Base-by-base conservation (phyloP, 1,140 invertebrate genomes). In the Drosophila mayri region DNA sequence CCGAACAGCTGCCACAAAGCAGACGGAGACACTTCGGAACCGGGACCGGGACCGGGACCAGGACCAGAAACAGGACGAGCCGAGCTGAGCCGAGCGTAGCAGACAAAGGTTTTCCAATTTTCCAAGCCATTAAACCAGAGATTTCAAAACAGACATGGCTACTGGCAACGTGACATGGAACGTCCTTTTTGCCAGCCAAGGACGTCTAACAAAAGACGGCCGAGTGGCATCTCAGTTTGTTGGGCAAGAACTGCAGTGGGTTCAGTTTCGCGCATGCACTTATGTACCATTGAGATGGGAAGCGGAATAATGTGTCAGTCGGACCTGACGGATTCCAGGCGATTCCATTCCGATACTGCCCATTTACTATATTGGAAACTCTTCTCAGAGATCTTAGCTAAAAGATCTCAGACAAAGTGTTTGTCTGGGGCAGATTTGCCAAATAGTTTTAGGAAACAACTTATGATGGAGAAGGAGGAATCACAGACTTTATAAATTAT, bases 91-190 rank as follows among this genome's bases (percentile, higher is more conserved):
- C 47, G 28, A 54, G 59, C 44, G 30, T 50, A 22, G 59, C 30
- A 61, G 59, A 35, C 81, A 80, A 84, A 84, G 81, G 81, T 84
- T 84, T 84, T 84, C 81, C 79, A 84, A 84, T 84, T 84, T 84
- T 84, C 81, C 81, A 84, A 76, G 66, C 81, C 81, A 84, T 84
- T 84, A 84, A 84, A 80, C 83, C 81, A 68, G 60, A 41, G 81
- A 83, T 83, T 83, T 83, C 71, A 52, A 79, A 71, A 65, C 80
- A 83, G 81, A 79, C 75, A 68, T 77, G 66, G 66, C 73, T 43
- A 64, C 62, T 55, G 70, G 49, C 38, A 72, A 40, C 66, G 54
- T 67, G 63, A 71, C 63, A 70, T 70, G 66, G 49, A 68, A 50
- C 22, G 61, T 43, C 47, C 46, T 49, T 38, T 37, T 64, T 11